Evolutionary conservation across 2,113 vertebrate genomes (phyloP).

Genomic region (Muscicapa adusta): DNA sequence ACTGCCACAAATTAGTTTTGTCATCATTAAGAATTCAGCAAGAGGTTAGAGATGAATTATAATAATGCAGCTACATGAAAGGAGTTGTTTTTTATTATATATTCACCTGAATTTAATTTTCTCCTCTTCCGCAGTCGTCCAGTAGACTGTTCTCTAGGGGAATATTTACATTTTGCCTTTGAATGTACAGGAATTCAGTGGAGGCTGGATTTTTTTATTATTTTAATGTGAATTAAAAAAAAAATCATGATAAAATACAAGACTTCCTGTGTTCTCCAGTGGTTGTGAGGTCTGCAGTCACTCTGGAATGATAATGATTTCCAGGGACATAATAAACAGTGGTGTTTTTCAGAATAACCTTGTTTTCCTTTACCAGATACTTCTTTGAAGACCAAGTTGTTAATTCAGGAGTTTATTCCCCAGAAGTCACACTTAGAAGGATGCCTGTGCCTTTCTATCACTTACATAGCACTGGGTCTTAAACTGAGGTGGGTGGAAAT

Average conservation of each 20-base stretch:
- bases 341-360: background rate
- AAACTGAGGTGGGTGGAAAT: background rate
- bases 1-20: constrained; percentile 14
- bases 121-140: background rate
- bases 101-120: constrained; percentile 56
- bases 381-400: background rate
- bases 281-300: background rate
- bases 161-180: background rate
- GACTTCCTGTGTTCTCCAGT: background rate
- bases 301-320: background rate
- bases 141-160: constrained; percentile 6
- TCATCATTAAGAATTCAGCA: background rate
- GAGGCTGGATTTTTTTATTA: background rate
- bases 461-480: background rate
- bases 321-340: background rate
- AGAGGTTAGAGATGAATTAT: constrained; percentile 29
- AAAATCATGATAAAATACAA: background rate
- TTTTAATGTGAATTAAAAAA: background rate
- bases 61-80: constrained; percentile 19
- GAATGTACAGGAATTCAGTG: background rate
- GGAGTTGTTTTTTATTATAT: background rate
- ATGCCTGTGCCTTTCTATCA: background rate
- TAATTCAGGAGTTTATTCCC: background rate
- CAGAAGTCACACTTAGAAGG: background rate
- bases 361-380: background rate